phyloP scores from a whole-genome alignment of 37 sponge, comb jelly and placozoan species.

The Sycon ciliatum region DNA sequence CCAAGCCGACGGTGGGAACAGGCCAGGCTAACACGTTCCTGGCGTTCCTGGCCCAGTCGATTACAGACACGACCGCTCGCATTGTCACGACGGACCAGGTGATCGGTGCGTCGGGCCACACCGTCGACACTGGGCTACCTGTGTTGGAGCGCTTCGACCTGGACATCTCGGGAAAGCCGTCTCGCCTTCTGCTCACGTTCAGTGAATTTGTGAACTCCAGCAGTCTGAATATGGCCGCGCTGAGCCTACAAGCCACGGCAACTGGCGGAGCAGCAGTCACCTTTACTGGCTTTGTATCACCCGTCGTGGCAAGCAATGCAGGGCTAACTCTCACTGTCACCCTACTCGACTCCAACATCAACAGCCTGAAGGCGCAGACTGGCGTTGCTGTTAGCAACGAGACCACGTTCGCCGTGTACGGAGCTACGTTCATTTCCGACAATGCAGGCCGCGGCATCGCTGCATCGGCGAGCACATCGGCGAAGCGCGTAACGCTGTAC shows the following conservation, averaged over 20 bases:
- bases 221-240: slow-evolving; percentile 21
- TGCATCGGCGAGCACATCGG: background rate
- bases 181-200: slow-evolving; percentile 47
- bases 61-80: background rate
- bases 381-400: background rate
- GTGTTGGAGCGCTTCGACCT: background rate
- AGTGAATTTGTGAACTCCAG: slow-evolving; percentile 51
- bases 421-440: background rate
- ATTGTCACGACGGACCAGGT: background rate
- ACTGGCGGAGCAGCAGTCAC: background rate
- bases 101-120: background rate
- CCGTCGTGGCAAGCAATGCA: background rate
- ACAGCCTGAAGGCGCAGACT: background rate
- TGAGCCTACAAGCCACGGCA: background rate
- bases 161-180: background rate
- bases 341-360: background rate
- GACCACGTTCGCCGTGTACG: background rate
- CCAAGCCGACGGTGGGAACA: background rate
- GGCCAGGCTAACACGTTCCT: background rate
- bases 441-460: background rate
- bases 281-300: background rate
- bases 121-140: background rate
- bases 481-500: background rate
- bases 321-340: background rate
- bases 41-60: background rate